phyloP scores from a whole-genome alignment of 2,113 vertebrate species.

The Loxodonta africana region DNA sequence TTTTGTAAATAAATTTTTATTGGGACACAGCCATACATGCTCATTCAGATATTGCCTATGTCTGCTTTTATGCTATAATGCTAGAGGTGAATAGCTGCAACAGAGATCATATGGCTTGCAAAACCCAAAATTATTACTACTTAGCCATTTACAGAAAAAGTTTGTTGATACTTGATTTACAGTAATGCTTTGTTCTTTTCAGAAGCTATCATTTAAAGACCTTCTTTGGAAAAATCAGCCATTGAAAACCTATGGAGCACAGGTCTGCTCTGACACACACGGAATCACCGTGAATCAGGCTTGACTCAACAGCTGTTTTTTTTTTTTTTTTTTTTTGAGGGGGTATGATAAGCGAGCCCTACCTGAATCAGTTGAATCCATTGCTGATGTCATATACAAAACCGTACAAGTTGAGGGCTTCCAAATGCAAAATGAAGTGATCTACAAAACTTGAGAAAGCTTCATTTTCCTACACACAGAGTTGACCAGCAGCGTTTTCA shows the following conservation, averaged over 20 bases:
- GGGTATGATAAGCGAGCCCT: neutral
- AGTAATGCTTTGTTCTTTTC: neutral
- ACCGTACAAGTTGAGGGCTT: neutral
- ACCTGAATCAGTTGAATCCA: neutral
- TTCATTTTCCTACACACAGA: no score
- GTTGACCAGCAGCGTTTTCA: neutral
- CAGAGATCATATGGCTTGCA: no score
- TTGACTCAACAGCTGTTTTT: neutral
- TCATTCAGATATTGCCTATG: neutral
- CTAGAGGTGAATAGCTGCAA: neutral
- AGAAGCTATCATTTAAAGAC: neutral
- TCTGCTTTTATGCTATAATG: neutral
- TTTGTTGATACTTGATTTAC: neutral
- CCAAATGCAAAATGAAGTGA: neutral
- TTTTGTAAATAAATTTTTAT: neutral
- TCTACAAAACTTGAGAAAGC: neutral
- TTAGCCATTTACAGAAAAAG: no score
- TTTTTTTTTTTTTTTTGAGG: neutral
- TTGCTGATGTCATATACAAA: neutral
- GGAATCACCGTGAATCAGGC: neutral
- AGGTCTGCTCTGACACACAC: neutral
- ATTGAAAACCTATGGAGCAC: neutral
- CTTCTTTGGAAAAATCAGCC: neutral
- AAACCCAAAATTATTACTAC: neutral
- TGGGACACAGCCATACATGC: neutral